Evolutionary conservation across 2,888 invertebrate genomes (phyloP).

Genomic region (Odontothrips loti): DNA sequence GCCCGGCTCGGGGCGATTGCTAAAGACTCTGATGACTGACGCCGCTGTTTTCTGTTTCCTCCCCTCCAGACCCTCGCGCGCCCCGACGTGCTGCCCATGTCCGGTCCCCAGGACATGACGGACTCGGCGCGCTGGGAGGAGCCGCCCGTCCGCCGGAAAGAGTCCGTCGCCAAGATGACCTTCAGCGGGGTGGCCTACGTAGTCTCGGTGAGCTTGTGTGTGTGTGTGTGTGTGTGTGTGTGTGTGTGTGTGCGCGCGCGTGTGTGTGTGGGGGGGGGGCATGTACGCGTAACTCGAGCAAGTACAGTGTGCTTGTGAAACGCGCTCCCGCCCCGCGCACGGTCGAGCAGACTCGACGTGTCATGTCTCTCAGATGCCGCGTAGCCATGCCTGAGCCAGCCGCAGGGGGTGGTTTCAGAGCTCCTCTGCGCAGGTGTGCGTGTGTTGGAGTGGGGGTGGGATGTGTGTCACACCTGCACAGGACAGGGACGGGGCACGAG

Average conservation of each 20-base stretch:
- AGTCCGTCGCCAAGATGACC: conserved; percentile 78
- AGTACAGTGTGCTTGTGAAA: no score
- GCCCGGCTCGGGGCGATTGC: no score
- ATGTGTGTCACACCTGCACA: neutral
- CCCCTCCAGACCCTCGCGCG: conserved; percentile 37
- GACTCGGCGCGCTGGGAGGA: conserved; percentile 44
- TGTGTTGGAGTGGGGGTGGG: neutral
- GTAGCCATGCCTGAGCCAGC: no score
- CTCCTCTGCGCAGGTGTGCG: neutral
- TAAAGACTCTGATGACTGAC: no score
- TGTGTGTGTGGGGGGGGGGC: neutral
- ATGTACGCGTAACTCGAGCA: neutral
- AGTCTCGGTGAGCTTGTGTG: conserved; percentile 61
- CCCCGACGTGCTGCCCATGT: conserved; percentile 50
- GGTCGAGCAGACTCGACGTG: neutral
- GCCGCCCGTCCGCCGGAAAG: conserved; percentile 58
- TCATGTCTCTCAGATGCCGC: neutral
- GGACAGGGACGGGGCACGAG: neutral
- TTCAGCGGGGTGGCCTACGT: conserved; percentile 74
- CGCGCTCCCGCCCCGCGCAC: no score
- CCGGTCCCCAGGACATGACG: conserved; percentile 42
- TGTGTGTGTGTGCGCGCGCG: neutral
- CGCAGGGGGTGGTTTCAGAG: no score
- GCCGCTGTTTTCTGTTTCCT: neutral
- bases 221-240: neutral